Evolutionary conservation across 2,888 invertebrate species (phyloP), one percentile per base, ranked within the genome.

Genomic region (Geophilus truncorum): DNA sequence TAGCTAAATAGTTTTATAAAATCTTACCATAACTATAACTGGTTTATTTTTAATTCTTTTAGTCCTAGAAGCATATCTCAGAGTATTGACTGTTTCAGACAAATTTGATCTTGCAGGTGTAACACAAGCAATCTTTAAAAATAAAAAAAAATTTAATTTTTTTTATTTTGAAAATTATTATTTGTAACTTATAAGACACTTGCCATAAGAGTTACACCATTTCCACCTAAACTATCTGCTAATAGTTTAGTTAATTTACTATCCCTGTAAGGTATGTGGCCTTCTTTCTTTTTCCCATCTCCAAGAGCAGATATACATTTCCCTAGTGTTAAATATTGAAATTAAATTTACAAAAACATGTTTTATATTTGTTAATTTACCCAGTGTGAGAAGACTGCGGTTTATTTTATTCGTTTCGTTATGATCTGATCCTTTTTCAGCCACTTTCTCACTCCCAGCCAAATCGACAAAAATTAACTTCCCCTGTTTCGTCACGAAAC

Each of bases 331-430:
- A 18, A 62, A n/a, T 62, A 5, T 4, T 62, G 4, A 62, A 18
- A 21, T 62, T 21, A 5, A 21, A 62, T 23, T 6, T 10, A 7
- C 1, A 21, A 23, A 4, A 21, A 21, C 6, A 51, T 57, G n/a
- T n/a, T n/a, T n/a, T n/a, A n/a, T n/a, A n/a, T n/a, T n/a, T n/a
- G n/a, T n/a, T n/a, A n/a, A n/a, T n/a, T n/a, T n/a, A 93, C 95
- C 96, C 84, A 97, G 88, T 5, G 97, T 96, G 92, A 97, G 94
- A 0, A 97, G 90, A 86, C 96, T 97, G 86, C 96, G 94, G 86
- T 97, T 97, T 83, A 97, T 97, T 87, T 97, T 97, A 86, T 97
- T 97, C 0, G 97, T 96, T 86, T 97, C 97, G 85, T 95, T 94
- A 83, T 96, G 87, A 0, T 93, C 95, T 78, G 28, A 15, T 30